Conservation (phyloP, 2,888 invertebrate species). For the Calliscelio sp. region DNA sequence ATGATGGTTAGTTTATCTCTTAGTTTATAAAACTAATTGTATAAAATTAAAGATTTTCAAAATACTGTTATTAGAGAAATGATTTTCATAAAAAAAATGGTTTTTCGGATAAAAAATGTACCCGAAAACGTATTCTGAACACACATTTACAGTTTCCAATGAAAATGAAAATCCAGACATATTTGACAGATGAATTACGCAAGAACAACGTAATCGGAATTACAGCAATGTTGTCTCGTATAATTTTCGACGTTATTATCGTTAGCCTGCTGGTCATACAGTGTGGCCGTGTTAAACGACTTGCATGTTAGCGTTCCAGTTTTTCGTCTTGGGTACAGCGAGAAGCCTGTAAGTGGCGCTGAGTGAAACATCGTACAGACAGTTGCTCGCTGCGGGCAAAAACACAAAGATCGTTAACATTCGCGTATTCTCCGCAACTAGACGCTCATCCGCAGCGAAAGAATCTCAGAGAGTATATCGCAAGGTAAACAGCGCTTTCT, state of each 20-base stretch:
- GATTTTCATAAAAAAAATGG: no score
- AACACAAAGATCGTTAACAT: constrained; percentile 79
- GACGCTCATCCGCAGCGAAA: constrained; percentile 51
- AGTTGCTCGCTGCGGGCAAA: constrained; percentile 77
- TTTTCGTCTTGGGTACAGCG: constrained; percentile 72
- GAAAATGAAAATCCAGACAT: not conserved
- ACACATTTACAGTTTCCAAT: no score
- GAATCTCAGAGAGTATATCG: constrained; percentile 54
- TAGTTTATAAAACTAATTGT: no score
- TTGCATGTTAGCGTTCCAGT: constrained; percentile 76
- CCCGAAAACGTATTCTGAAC: no score
- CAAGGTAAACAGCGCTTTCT: constrained; percentile 58
- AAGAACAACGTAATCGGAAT: constrained; percentile 38
- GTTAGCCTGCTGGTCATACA: constrained; percentile 54
- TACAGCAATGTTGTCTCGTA: constrained; percentile 41
- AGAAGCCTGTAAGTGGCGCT: constrained; percentile 75
- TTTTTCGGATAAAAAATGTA: no score
- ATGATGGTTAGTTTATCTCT: no score
- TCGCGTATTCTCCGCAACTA: constrained; percentile 67
- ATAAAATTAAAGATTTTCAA: no score
- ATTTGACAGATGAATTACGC: constrained; percentile 12
- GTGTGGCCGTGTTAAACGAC: constrained; percentile 74
- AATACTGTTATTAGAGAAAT: no score
- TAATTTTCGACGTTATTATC: constrained; percentile 62
- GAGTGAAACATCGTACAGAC: constrained; percentile 80